phyloP scores from a whole-genome alignment of 2,888 invertebrate species.

The Lycia hirtaria region DNA sequence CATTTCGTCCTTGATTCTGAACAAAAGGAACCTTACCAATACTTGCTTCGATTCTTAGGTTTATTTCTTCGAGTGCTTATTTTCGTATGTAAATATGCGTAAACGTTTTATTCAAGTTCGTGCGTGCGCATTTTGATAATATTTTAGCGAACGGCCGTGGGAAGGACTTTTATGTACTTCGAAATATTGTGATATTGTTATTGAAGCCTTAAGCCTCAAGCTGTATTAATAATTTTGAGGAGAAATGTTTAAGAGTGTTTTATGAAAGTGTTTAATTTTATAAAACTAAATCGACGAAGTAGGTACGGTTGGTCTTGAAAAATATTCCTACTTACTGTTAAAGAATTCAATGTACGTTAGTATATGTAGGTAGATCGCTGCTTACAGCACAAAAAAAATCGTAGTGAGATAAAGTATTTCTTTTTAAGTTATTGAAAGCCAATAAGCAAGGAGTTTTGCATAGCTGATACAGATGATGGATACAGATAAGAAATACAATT shows the following conservation, averaged over 20 bases:
- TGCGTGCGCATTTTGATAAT: constrained; percentile 62
- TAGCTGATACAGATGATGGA: no score
- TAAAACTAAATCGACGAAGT: no score
- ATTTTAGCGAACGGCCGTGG: constrained; percentile 38
- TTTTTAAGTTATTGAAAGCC: no score
- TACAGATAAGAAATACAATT: no score
- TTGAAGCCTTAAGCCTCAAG: neutral
- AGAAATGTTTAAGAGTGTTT: neutral
- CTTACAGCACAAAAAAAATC: no score
- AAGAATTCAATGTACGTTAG: no score
- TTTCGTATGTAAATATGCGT: constrained; percentile 46
- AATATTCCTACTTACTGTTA: no score
- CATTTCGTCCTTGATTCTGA: constrained; percentile 26
- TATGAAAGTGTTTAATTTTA: no score
- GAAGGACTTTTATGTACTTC: constrained; percentile 35
- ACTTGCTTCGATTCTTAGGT: constrained; percentile 17
- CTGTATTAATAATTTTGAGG: constrained; percentile 5
- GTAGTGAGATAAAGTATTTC: no score
- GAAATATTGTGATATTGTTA: constrained; percentile 25
- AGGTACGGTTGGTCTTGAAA: no score
- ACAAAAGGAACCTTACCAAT: constrained; percentile 18
- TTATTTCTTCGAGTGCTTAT: constrained; percentile 32
- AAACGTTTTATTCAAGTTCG: constrained; percentile 49
- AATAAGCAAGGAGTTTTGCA: no score
- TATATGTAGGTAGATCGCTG: no score